Evolutionary conservation across 2,797 vertebrate species (phyloP).

Genomic region (Myripristis murdjan): DNA sequence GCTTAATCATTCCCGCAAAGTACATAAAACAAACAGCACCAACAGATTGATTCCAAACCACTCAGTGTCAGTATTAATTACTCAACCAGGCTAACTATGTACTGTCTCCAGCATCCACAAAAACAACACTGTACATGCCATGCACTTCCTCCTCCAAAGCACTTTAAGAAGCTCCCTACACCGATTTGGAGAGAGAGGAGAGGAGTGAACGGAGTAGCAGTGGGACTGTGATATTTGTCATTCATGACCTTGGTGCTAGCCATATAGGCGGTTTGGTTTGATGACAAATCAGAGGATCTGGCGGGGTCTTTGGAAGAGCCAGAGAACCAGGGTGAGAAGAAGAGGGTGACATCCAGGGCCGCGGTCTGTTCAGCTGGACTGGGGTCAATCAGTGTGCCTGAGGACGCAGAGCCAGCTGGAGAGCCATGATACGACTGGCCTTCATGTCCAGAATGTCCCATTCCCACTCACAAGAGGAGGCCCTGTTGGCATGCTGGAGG

Average conservation of each 20-base stretch:
- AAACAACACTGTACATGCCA: conserved; percentile 35
- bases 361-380: conserved; percentile 78
- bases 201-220: conserved; percentile 19
- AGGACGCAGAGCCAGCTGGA: conserved; percentile 81
- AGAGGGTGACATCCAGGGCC: conserved; percentile 67
- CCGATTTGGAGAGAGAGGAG: conserved; percentile 39
- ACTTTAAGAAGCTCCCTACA: conserved; percentile 13
- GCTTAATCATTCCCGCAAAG: conserved; percentile 81
- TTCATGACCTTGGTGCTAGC: conserved; percentile 69
- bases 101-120: conserved; percentile 29
- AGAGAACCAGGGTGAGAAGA: conserved; percentile 54
- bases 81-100: conserved; percentile 54
- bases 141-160: conserved; percentile 30
- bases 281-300: conserved; percentile 81
- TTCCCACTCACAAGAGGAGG: conserved; percentile 69
- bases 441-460: conserved; percentile 76
- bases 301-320: conserved; percentile 63
- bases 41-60: conserved; percentile 75
- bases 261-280: conserved; percentile 75
- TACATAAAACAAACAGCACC: conserved; percentile 81
- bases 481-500: conserved; percentile 66
- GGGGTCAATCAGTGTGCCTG: conserved; percentile 72
- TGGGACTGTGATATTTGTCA: conserved; percentile 66
- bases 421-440: conserved; percentile 73
- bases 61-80: conserved; percentile 76